phyloP scores from a whole-genome alignment of 2,113 vertebrate species.

The Syngnathus typhle region DNA sequence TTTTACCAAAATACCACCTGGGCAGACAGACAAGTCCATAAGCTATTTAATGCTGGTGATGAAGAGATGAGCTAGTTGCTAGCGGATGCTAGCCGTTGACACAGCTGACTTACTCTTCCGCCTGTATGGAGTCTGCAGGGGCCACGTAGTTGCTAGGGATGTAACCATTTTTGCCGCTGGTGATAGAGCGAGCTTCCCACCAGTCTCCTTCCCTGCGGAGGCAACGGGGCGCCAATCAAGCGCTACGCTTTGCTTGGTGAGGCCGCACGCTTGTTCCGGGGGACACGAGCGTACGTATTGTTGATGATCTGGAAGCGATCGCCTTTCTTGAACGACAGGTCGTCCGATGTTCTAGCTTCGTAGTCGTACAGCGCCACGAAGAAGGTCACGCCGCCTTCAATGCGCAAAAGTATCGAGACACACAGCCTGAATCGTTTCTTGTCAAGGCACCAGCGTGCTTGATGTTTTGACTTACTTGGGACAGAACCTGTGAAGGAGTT shows the following conservation, averaged over 20 bases:
- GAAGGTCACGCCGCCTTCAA: constrained; percentile 90
- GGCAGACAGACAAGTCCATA: background rate
- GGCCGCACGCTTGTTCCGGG: background rate
- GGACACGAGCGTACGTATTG: constrained; percentile 84
- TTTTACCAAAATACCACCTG: constrained; percentile 99
- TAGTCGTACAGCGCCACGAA: constrained; percentile 99
- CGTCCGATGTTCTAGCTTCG: constrained; percentile 96
- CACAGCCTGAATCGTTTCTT: background rate
- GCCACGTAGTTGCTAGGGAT: constrained; percentile 99
- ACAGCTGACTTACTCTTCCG: constrained; percentile 86
- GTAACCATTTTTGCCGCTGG: constrained; percentile 94
- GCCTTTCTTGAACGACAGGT: constrained; percentile 96
- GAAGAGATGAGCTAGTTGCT: too few relatives aligned
- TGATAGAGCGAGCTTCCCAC: constrained; percentile 99
- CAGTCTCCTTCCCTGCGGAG: constrained; percentile 92
- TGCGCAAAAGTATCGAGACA: constrained; percentile 3
- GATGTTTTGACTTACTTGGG: constrained; percentile 71
- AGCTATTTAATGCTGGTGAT: too few relatives aligned
- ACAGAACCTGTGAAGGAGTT: constrained; percentile 82
- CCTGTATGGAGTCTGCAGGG: constrained; percentile 98
- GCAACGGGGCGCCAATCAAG: constrained; percentile 14
- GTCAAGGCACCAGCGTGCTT: background rate
- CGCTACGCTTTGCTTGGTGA: background rate
- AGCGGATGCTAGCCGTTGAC: too few relatives aligned
- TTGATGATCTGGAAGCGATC: constrained; percentile 99